Evolutionary conservation across 2,113 vertebrate genomes (phyloP).

Genomic region (Prietella phreatophila): DNA sequence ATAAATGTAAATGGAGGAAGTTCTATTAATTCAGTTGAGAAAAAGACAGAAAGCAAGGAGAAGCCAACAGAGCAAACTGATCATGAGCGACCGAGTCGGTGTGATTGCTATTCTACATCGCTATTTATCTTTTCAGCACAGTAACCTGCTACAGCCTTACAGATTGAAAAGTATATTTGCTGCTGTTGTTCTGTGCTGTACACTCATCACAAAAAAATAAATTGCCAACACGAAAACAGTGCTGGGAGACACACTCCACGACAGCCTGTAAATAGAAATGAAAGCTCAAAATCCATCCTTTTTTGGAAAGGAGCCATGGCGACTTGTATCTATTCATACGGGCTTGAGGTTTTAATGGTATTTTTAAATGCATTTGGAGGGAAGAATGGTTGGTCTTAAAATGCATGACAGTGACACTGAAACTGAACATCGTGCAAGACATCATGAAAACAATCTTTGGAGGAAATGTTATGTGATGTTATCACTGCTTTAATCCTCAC

Average conservation of each 20-base stretch:
- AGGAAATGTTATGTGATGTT: background rate
- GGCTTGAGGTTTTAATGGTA: background rate
- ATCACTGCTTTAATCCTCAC: no score
- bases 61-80: background rate
- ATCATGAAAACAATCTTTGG: background rate
- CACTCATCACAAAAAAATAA: background rate
- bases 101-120: background rate
- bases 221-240: background rate
- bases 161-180: constrained; percentile 1
- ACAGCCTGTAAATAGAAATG: background rate
- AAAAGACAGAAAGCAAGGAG: background rate
- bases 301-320: background rate
- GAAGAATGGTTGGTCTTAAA: background rate
- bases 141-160: background rate
- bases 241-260: background rate
- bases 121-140: background rate
- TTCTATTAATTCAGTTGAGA: background rate
- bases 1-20: background rate
- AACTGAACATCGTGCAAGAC: background rate
- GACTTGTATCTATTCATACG: background rate
- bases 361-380: background rate
- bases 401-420: background rate
- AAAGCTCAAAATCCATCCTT: background rate
- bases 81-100: background rate
- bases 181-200: background rate